Percentiles rank a stretch among this genome's conserved stretches.
These are phyloP conservation scores for Ctenodactylus gundi DNA, from an alignment of 2,113 vertebrate species.

Conservation along the genomic window DNA sequence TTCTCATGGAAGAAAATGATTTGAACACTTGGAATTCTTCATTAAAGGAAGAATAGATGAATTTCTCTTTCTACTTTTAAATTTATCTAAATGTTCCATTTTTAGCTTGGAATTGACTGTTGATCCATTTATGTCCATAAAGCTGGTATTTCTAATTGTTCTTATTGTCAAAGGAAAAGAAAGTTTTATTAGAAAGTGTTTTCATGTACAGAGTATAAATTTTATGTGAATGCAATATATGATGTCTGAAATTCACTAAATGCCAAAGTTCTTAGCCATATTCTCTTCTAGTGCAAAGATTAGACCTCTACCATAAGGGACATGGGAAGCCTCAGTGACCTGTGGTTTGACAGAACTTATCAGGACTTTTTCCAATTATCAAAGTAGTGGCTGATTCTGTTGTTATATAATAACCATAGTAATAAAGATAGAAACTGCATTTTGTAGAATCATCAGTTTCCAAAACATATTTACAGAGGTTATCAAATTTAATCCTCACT, in stretches of 20 bases:
- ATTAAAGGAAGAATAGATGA: constrained; percentile 5
- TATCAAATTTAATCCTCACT: constrained; percentile 6
- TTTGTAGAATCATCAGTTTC: background rate
- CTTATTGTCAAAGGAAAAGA: background rate
- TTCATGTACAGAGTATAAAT: background rate
- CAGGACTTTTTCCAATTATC: background rate
- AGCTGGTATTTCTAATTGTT: background rate
- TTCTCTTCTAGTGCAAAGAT: background rate
- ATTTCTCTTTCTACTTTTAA: constrained; percentile 29
- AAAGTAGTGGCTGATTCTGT: background rate
- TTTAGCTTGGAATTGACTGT: constrained; percentile 14
- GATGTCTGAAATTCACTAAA: background rate
- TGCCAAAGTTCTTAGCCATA: background rate
- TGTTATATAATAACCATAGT: background rate
- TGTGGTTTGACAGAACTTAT: background rate
- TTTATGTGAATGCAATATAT: background rate
- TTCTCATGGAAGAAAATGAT: background rate
- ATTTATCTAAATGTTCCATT: constrained; percentile 30
- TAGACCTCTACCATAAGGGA: background rate
- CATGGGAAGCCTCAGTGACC: background rate
- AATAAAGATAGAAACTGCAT: background rate
- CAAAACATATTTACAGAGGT: background rate
- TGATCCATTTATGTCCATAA: background rate
- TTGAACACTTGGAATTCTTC: background rate
- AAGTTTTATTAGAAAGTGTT: constrained; percentile 46